A percentile compares a stretch with the other conserved stretches of the same genome.
phyloP scores from a whole-genome alignment of 1,140 invertebrate species.

The Nasonia vitripennis region DNA sequence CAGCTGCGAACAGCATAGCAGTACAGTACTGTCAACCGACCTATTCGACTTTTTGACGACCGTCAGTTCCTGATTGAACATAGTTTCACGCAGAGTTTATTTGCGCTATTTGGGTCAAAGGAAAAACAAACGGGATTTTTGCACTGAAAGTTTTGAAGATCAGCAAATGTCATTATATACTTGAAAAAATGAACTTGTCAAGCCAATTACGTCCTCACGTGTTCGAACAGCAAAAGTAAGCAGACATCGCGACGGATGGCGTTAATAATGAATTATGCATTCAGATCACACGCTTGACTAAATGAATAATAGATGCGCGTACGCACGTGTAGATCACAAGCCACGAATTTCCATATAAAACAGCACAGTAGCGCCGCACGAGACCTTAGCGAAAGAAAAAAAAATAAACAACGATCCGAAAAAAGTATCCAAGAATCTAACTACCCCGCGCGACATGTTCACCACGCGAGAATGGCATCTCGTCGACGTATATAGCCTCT shows the following conservation, averaged over 20 bases:
- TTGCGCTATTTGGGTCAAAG: too few relatives aligned
- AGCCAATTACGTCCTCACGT: too few relatives aligned
- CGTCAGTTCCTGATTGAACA: too few relatives aligned
- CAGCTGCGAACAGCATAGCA: neutral
- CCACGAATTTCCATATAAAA: neutral
- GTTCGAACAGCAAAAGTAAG: neutral
- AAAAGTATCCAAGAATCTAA: neutral
- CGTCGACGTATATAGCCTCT: neutral
- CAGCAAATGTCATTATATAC: neutral
- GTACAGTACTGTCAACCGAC: neutral
- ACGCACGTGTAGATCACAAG: neutral
- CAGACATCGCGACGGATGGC: neutral
- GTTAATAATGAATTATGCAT: constrained; percentile 19
- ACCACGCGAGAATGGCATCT: neutral
- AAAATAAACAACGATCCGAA: neutral
- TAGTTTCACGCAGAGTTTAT: too few relatives aligned
- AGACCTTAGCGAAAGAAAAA: neutral
- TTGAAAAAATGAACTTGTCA: neutral
- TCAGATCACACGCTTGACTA: neutral
- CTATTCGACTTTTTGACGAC: neutral
- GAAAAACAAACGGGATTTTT: neutral
- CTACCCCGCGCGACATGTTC: neutral
- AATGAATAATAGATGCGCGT: constrained; percentile 26
- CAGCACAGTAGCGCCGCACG: neutral
- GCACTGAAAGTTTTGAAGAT: neutral